Percentiles rank a stretch among this genome's conserved stretches.
Conservation (phyloP, 2,888 invertebrate species). For the Drosophila pullipes region DNA sequence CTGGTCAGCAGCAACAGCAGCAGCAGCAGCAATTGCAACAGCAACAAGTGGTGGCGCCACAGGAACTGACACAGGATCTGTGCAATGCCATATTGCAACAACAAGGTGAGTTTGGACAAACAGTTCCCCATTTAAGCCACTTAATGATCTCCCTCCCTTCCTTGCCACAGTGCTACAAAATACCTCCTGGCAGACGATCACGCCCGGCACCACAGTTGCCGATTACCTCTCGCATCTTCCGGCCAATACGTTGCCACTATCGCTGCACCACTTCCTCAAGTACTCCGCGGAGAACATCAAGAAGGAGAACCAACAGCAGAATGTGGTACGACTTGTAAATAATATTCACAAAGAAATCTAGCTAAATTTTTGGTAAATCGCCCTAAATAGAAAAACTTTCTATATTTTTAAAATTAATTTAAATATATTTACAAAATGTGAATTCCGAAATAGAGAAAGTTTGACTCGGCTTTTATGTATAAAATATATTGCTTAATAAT, state of each 20-base stretch:
- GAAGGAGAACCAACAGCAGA: conserved; percentile 88
- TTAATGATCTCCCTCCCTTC: not conserved
- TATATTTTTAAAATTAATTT: too few species aligned
- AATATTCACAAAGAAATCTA: not conserved
- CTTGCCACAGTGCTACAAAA: conserved; percentile 83
- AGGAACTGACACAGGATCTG: conserved; percentile 85
- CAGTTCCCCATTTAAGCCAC: not conserved
- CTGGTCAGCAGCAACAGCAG: conserved; percentile 66
- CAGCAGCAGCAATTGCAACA: conserved; percentile 73
- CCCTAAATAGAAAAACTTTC: too few species aligned
- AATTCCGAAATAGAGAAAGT: not conserved
- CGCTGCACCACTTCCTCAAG: conserved; percentile 93
- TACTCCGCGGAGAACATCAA: conserved; percentile 92
- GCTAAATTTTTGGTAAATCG: not conserved
- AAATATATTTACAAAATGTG: not conserved
- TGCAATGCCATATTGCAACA: conserved; percentile 85
- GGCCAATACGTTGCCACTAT: conserved; percentile 90
- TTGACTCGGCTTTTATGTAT: too few species aligned
- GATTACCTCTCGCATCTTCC: conserved; percentile 93
- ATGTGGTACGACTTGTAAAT: conserved; percentile 81
- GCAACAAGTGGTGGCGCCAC: conserved; percentile 82
- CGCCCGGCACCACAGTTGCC: conserved; percentile 92
- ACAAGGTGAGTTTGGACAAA: conserved; percentile 72
- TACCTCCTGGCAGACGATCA: conserved; percentile 86
- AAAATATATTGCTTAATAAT: too few species aligned